These are phyloP conservation scores for Sisor rabdophorus DNA, from an alignment of 2,113 vertebrate genomes.

Conservation along the genomic window DNA sequence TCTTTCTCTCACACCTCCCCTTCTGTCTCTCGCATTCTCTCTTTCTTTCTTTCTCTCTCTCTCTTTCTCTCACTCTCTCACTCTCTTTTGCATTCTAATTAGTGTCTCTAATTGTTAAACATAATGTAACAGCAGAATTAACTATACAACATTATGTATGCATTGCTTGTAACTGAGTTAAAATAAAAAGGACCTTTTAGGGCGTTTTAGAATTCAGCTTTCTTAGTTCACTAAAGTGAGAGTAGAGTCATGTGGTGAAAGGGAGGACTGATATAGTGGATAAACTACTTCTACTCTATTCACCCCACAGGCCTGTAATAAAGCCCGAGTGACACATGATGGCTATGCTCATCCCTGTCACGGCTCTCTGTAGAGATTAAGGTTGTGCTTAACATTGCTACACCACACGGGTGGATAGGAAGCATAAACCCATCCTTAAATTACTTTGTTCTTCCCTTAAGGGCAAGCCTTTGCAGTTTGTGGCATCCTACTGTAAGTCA, in stretches of 20 bases:
- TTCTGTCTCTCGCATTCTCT: no score
- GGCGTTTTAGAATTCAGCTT: slow-evolving; percentile 2
- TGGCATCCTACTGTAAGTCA: not conserved
- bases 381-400: slow-evolving; percentile 22
- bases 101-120: no score
- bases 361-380: slow-evolving; percentile 24
- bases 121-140: no score
- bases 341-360: slow-evolving; percentile 38
- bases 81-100: no score
- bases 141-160: no score
- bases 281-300: slow-evolving; percentile 7
- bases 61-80: no score
- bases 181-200: no score
- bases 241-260: slow-evolving; percentile 31
- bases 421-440: not conserved
- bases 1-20: no score
- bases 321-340: slow-evolving; percentile 46
- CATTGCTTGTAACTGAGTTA: no score
- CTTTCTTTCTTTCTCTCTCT: no score
- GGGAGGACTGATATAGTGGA: slow-evolving; percentile 27
- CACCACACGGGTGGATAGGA: slow-evolving; percentile 23
- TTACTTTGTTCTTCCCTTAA: not conserved
- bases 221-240: slow-evolving; percentile 28
- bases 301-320: slow-evolving; percentile 45
- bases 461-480: not conserved